Conservation (phyloP, 2,888 invertebrate genomes). For the Dolichomitus sp. region DNA sequence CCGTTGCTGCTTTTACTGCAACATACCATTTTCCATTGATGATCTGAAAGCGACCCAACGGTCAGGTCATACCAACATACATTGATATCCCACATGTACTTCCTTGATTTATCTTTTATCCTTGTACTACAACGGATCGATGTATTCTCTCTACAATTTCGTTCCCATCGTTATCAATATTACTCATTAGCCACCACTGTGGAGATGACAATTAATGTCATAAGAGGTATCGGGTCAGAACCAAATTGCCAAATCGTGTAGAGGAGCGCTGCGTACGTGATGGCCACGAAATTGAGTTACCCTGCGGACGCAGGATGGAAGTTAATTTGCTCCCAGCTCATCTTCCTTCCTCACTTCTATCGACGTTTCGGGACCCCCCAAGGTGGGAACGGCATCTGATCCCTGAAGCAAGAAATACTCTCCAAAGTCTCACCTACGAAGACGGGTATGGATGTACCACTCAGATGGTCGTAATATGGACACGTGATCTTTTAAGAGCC, state of each 20-base stretch:
- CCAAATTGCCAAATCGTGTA: not conserved
- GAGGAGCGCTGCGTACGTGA: not conserved
- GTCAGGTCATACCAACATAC: slow-evolving; percentile 27
- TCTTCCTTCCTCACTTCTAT: not conserved
- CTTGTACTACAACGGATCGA: slow-evolving; percentile 12
- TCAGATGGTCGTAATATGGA: not conserved
- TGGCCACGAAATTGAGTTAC: not conserved
- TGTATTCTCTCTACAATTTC: slow-evolving; percentile 6
- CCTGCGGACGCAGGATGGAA: not conserved
- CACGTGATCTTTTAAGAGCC: not conserved
- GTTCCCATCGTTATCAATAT: slow-evolving; percentile 5
- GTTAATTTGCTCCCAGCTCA: not conserved
- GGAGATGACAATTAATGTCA: not conserved
- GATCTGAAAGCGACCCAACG: not conserved
- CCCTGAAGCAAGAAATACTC: not conserved
- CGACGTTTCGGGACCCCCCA: not conserved
- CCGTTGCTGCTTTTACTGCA: slow-evolving; percentile 7
- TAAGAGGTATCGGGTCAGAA: not conserved
- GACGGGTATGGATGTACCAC: not conserved
- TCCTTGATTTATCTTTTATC: slow-evolving; percentile 42
- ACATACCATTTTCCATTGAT: slow-evolving; percentile 15
- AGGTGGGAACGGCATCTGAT: not conserved
- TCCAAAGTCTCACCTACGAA: not conserved
- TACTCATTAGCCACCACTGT: not conserved
- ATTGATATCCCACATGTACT: slow-evolving; percentile 47